Percentiles rank a stretch among this genome's conserved stretches.
Evolutionary conservation across 2,113 vertebrate species (phyloP).

Genomic region (Cavia aperea): DNA sequence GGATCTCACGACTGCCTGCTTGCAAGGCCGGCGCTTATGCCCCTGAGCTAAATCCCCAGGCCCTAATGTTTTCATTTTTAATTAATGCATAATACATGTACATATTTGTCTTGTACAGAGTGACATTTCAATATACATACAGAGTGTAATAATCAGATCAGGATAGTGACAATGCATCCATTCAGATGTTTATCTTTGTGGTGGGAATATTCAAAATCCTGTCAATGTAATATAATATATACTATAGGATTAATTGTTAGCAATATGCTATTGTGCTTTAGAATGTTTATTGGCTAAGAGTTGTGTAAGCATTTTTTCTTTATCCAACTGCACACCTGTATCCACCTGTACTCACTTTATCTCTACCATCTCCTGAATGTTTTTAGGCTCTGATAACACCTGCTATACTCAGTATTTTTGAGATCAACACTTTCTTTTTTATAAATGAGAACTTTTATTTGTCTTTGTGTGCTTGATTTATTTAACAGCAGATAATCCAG

Average conservation of each 20-base stretch:
- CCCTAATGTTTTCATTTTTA: background rate
- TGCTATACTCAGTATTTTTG: background rate
- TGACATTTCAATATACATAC: background rate
- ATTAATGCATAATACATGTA: background rate
- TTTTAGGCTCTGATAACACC: background rate
- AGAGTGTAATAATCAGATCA: background rate
- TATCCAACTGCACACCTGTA: background rate
- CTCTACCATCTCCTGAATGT: background rate
- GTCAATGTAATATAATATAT: background rate
- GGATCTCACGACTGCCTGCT: too few species aligned
- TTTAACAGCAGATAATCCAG: background rate
- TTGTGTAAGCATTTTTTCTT: background rate
- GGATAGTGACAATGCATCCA: background rate
- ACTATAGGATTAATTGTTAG: background rate
- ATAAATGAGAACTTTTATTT: background rate
- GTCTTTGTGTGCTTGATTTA: background rate
- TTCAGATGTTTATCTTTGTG: background rate
- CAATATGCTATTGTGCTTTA: background rate
- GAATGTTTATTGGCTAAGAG: background rate
- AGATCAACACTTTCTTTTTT: background rate
- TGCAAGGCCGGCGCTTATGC: too few species aligned
- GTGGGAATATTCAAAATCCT: background rate
- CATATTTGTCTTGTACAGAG: background rate
- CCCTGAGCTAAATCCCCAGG: too few species aligned
- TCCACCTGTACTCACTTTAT: background rate